A percentile compares a stretch with the other conserved stretches of the same genome.
Evolutionary conservation across 1,140 invertebrate species (phyloP).

Genomic region (Heliconius melpomene): DNA sequence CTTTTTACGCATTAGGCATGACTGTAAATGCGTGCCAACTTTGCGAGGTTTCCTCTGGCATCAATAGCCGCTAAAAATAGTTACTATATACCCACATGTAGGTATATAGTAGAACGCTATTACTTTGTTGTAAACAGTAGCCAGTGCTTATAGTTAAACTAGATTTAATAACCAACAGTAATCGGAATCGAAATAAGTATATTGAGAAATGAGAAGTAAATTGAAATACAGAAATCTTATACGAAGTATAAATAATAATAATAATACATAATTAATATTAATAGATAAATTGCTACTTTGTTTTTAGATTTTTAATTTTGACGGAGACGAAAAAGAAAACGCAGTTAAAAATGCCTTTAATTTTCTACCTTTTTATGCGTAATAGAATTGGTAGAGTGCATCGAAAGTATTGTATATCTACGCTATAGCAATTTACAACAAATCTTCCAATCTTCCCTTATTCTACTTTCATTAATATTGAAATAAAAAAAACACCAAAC

Average conservation of each 20-base stretch:
- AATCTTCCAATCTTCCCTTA: too few relatives aligned
- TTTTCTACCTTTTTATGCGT: too few relatives aligned
- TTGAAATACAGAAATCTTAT: not conserved
- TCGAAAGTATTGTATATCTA: too few relatives aligned
- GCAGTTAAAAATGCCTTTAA: too few relatives aligned
- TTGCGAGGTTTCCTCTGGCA: slow-evolving; percentile 42
- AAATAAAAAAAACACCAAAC: too few relatives aligned
- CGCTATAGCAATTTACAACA: too few relatives aligned
- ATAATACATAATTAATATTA: too few relatives aligned
- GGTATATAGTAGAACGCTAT: slow-evolving; percentile 21
- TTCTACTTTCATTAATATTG: too few relatives aligned
- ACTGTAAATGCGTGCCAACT: slow-evolving; percentile 38
- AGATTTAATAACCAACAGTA: slow-evolving; percentile 3
- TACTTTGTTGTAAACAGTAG: slow-evolving; percentile 32
- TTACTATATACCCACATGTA: not conserved
- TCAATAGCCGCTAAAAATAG: slow-evolving; percentile 28
- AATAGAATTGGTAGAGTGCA: too few relatives aligned
- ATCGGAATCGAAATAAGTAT: not conserved
- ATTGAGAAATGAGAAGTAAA: not conserved
- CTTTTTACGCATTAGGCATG: slow-evolving; percentile 28
- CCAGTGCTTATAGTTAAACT: not conserved
- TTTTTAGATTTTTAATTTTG: too few relatives aligned
- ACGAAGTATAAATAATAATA: not conserved
- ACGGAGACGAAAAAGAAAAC: too few relatives aligned
- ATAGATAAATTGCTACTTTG: too few relatives aligned